Percentiles rank a stretch among this genome's conserved stretches.
Evolutionary conservation across 92 coral and sea anemone genomes (phyloP).

Genomic region (Diadumene lineata): DNA sequence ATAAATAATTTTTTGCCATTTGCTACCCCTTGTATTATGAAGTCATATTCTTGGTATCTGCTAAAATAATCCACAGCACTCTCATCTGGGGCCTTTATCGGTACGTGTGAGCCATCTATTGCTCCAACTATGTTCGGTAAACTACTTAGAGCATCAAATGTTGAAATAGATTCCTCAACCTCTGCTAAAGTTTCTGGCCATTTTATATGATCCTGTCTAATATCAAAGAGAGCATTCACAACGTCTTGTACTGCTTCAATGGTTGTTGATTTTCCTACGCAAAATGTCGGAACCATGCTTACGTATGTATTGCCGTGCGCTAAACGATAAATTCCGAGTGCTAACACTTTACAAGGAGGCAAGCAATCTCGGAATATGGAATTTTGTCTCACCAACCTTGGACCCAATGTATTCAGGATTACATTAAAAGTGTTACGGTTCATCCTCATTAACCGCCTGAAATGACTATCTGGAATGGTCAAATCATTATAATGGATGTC

Average conservation of each 20-base stretch:
- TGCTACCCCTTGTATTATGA: neutral
- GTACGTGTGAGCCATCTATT: neutral
- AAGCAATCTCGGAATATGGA: neutral
- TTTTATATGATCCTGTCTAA: neutral
- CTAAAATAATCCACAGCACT: neutral
- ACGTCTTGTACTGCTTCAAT: neutral
- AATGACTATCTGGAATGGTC: neutral
- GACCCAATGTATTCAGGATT: neutral
- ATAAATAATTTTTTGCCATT: neutral
- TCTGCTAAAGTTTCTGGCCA: neutral
- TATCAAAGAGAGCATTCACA: neutral
- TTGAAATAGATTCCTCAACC: neutral
- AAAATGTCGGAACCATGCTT: neutral
- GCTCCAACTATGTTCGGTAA: neutral
- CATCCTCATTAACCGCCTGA: neutral
- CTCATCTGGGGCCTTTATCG: neutral
- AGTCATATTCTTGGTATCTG: neutral
- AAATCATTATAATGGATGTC: slow-evolving; percentile 3
- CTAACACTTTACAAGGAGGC: neutral
- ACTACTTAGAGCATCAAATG: neutral
- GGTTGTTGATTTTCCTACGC: neutral
- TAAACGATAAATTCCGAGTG: neutral
- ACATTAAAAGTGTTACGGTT: neutral
- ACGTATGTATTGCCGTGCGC: neutral
- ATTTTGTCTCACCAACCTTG: neutral